Conservation (phyloP, 2,113 vertebrate species). For the Paraplagusia blochii region DNA sequence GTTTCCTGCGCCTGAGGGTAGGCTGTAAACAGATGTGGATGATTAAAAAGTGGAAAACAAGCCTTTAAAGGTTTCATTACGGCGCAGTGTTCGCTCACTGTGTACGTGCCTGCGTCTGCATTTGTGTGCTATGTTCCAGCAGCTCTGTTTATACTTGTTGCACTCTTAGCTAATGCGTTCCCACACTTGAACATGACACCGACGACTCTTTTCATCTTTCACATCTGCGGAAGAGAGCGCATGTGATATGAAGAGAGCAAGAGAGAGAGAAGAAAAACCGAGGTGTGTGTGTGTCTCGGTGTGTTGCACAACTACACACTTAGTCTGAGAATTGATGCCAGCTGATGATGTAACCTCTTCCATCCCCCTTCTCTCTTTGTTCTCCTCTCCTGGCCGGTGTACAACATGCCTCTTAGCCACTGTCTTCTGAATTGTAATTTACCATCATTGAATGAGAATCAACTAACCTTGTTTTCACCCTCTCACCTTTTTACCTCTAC, state of each 20-base stretch:
- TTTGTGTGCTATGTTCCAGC: slow-evolving; percentile 33
- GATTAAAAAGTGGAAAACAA: slow-evolving; percentile 50
- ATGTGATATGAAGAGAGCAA: slow-evolving; percentile 17
- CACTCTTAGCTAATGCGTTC: slow-evolving; percentile 54
- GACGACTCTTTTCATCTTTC: slow-evolving; percentile 56
- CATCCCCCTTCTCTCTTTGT: slow-evolving; percentile 57
- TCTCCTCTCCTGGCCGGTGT: slow-evolving; percentile 48
- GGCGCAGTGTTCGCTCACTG: slow-evolving; percentile 19
- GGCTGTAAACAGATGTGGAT: slow-evolving; percentile 42
- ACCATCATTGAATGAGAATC: slow-evolving; percentile 49
- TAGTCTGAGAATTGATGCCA: slow-evolving; percentile 55
- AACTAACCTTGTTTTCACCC: slow-evolving; percentile 52
- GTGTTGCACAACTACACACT: slow-evolving; percentile 27
- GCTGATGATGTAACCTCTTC: slow-evolving; percentile 69
- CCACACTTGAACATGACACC: slow-evolving; percentile 55
- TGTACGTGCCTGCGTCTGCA: slow-evolving; percentile 3
- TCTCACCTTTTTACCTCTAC: slow-evolving; percentile 50
- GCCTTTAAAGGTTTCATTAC: slow-evolving; percentile 25
- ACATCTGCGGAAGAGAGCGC: slow-evolving; percentile 44
- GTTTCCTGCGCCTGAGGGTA: slow-evolving; percentile 38
- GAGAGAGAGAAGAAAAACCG: slow-evolving; percentile 35
- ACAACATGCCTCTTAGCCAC: slow-evolving; percentile 45
- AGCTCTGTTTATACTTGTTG: slow-evolving; percentile 64
- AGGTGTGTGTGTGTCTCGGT: slow-evolving; percentile 15
- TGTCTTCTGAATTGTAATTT: slow-evolving; percentile 57